Evolutionary conservation across 2,113 vertebrate species (phyloP), one percentile per base, ranked within the genome.

Genomic region (Neogobius melanostomus): DNA sequence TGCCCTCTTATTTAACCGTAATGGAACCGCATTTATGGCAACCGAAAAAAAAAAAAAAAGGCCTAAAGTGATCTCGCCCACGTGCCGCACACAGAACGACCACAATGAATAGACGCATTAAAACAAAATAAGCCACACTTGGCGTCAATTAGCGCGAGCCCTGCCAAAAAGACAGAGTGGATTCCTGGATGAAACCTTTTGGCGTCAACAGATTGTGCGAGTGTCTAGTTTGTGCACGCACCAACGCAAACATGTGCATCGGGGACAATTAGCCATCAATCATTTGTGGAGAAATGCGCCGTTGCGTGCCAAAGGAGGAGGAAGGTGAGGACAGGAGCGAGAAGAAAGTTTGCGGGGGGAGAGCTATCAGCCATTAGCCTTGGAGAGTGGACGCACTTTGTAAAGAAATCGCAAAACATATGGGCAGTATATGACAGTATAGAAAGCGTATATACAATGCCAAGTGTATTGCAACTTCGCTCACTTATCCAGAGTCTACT

Each of bases 191-290:
- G 79, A 81, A 84, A 80, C 79, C 42, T 74, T 56, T 69, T 90
- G 85, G 87, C 82, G 68, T 72, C 68, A 15, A 53, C 71, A 59
- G 43, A 60, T 75, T 79, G 72, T 83, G 70, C 53, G 48, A 73
- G 70, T 62, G 66, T 62, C 62, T 71, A n/a, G 76, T 71, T 68
- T 80, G 81, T 72, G 76, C 79, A 64, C 21, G 10, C 43, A 16
- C 1, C 60, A 79, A 68, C 44, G 74, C 74, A 87, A 87, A 89
- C 85, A 87, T 87, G 81, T 89, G 86, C 72, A 56, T 54, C 47
- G 7, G 75, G 69, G 76, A 78, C 81, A 85, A 91, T 91, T 81
- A 87, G 74, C 80, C 84, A 84, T 77, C 78, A 81, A 82, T 87
- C 82, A 80, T 66, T 72, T 16, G 15, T 56, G 36, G 73, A 48